phyloP scores from a whole-genome alignment of 2,113 vertebrate genomes.

The Agapornis roseicollis region DNA sequence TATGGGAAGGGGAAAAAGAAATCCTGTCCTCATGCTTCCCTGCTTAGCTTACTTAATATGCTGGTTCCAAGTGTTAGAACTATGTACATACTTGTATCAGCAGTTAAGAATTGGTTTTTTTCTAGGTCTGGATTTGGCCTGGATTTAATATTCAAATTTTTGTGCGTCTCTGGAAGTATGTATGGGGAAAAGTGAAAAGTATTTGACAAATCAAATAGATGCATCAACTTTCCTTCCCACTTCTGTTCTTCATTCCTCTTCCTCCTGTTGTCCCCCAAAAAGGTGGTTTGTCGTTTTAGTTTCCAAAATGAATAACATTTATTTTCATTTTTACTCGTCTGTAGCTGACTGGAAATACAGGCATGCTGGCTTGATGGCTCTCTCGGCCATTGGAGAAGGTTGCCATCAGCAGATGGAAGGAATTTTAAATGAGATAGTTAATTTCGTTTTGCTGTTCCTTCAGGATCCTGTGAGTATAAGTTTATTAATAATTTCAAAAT shows the following conservation, averaged over 20 bases:
- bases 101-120: not conserved
- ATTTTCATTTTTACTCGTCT: not conserved
- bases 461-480: slow-evolving; percentile 89
- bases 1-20: not conserved
- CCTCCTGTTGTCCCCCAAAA: not conserved
- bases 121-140: not conserved
- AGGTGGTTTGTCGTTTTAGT: not conserved
- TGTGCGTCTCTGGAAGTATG: not conserved
- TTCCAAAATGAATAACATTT: not conserved
- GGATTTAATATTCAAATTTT: not conserved
- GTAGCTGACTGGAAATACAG: slow-evolving; percentile 97
- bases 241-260: not conserved
- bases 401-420: slow-evolving; percentile 99
- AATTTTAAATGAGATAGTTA: slow-evolving; percentile 95
- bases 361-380: slow-evolving; percentile 94
- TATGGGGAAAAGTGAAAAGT: not conserved
- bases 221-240: not conserved
- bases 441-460: slow-evolving; percentile 93
- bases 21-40: not conserved
- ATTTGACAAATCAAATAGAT: not conserved
- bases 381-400: slow-evolving; percentile 96
- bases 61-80: not conserved
- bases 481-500: not conserved
- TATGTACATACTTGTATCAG: not conserved
- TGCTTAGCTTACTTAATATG: not conserved